Conservation (phyloP, 2,797 vertebrate genomes). For the Enteromius thamalakanensis region DNA sequence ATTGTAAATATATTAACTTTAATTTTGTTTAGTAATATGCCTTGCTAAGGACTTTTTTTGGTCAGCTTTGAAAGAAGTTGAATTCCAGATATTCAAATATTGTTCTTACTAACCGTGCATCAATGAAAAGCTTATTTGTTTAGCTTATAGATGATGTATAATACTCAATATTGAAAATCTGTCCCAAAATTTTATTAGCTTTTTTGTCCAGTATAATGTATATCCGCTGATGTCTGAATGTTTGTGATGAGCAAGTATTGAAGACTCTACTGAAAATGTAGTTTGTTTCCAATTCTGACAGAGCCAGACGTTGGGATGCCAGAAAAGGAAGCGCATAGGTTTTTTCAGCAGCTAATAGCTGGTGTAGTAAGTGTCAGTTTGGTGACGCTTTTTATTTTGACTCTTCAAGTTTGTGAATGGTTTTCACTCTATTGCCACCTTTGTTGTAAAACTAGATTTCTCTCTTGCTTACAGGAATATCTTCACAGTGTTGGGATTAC, state of each 20-base stretch:
- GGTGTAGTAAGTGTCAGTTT: constrained; percentile 85
- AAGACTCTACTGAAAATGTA: neutral
- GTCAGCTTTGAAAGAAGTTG: too few species aligned
- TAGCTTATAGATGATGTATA: too few species aligned
- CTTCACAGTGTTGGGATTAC: constrained; percentile 92
- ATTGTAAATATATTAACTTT: too few species aligned
- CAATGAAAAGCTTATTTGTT: too few species aligned
- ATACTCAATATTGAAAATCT: too few species aligned
- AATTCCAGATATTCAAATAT: too few species aligned
- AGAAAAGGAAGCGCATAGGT: constrained; percentile 89
- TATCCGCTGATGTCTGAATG: neutral
- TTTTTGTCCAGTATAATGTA: neutral
- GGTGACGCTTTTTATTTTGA: constrained; percentile 13
- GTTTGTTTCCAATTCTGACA: constrained; percentile 60
- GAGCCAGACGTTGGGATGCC: constrained; percentile 95
- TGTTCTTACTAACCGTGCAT: too few species aligned
- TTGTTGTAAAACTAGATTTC: neutral
- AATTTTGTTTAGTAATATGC: too few species aligned
- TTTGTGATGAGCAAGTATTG: neutral
- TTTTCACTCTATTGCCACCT: neutral
- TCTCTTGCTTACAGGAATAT: constrained; percentile 82
- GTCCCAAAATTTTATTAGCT: neutral
- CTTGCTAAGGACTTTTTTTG: too few species aligned
- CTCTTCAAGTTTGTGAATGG: neutral
- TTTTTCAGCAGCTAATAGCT: constrained; percentile 92